Evolutionary conservation across 1,140 invertebrate species (phyloP), one percentile per base, ranked within the genome.

Genomic region (Bombus waltoni): DNA sequence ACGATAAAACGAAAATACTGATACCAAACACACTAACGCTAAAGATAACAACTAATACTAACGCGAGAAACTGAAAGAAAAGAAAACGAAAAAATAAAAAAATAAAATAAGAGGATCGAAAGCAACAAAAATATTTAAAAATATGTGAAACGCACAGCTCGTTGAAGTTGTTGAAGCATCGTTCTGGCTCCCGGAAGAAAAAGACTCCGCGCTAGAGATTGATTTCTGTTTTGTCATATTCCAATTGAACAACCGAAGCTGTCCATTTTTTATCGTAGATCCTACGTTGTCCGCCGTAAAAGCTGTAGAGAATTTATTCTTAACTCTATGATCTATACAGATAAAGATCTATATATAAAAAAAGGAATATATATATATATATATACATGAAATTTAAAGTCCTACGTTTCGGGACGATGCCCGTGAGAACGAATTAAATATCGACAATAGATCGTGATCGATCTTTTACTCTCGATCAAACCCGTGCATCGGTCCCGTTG

Each of bases 211-310:
- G 77, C 59, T 85, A 74, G 53, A 57, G 11, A 6, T 81, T 53
- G 28, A 66, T 53, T 72, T 74, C 1, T n/a, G 59, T 15, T n/a
- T 80, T 47, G 28, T 74, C 59, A 22, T 66, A 81, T 81, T 13
- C 28, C 73, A 38, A 81, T 62, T n/a, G n/a, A 77, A 44, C 6
- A 70, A 85, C 25, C 8, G 81, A 72, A 72, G 38, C 71, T 87
- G 75, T 83, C 74, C 81, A 80, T 74, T 85, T 85, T 88, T 89
- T 88, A 85, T 68, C 38, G 66, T 88, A 72, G 32, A 88, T 76
- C 57, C 68, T 85, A 44, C 62, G 62, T 88, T 85, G n/a, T 77
- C 57, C 59, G 28, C 28, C 40, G 32, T 76, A 85, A 53, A 44
- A 42, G 47, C 0, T 65, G 66, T 42, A 53, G 57, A 77, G 53